These are phyloP conservation scores for Telmatochromis bifrenatus DNA, from an alignment of 2,113 vertebrate genomes.

Conservation along the genomic window DNA sequence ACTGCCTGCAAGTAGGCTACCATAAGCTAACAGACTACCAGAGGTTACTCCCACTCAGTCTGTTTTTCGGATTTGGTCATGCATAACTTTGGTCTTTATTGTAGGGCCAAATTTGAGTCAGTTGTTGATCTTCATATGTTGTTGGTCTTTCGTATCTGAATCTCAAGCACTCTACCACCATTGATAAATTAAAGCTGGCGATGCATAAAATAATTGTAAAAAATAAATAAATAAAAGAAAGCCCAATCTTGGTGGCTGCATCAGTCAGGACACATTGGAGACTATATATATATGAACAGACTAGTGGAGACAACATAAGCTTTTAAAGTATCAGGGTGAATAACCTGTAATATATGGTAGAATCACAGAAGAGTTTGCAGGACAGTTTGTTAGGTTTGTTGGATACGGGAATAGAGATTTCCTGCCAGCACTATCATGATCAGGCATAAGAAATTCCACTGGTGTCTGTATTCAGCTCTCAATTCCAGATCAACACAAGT, in stretches of 20 bases:
- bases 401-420: not conserved
- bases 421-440: not conserved
- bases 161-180: not conserved
- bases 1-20: conserved; percentile 11
- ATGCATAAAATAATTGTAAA: not conserved
- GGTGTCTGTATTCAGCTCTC: not conserved
- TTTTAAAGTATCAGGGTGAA: not conserved
- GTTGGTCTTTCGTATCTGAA: not conserved
- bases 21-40: not conserved
- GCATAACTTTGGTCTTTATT: not conserved
- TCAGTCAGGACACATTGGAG: not conserved
- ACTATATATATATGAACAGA: not conserved
- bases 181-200: not conserved
- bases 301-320: not conserved
- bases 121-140: not conserved
- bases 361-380: not conserved
- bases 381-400: not conserved
- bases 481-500: not conserved
- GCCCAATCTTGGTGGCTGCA: not conserved
- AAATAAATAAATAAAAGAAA: not conserved
- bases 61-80: not conserved
- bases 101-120: not conserved
- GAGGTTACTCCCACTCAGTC: not conserved
- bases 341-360: not conserved
- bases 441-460: not conserved